A percentile compares a stretch with the other conserved stretches of the same genome.
Evolutionary conservation across 2,797 vertebrate species (phyloP).

Genomic region (Percopsis omiscomaycus): DNA sequence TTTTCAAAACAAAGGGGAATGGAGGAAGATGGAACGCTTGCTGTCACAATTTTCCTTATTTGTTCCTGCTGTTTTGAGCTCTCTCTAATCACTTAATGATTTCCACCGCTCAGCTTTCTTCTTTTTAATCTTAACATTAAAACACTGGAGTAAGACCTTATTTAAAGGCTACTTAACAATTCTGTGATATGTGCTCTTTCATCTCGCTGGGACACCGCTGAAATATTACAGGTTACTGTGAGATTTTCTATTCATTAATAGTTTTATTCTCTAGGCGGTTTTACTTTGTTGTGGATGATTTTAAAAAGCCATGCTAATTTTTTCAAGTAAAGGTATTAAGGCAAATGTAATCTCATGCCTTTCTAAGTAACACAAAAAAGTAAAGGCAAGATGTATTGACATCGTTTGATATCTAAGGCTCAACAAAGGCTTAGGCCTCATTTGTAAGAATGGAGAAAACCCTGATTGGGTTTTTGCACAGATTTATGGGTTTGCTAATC

Average conservation of each 20-base stretch:
- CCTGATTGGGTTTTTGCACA: background rate
- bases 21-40: constrained; percentile 55
- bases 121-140: constrained; percentile 70
- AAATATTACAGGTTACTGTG: constrained; percentile 64
- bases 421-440: too few species aligned
- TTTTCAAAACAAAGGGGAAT: constrained; percentile 64
- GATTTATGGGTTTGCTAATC: constrained; percentile 37
- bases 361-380: background rate
- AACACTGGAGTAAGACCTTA: constrained; percentile 65
- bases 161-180: constrained; percentile 68
- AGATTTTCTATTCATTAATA: constrained; percentile 58
- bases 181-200: constrained; percentile 66
- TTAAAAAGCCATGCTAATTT: constrained; percentile 44
- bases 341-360: background rate
- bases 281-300: constrained; percentile 68
- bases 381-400: too few species aligned
- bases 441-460: too few species aligned
- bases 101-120: constrained; percentile 67
- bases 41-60: constrained; percentile 59
- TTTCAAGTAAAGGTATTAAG: constrained; percentile 49
- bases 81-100: constrained; percentile 74
- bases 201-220: constrained; percentile 54
- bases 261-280: constrained; percentile 53
- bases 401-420: too few species aligned
- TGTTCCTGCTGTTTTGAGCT: constrained; percentile 65